Conservation (phyloP, 2,888 invertebrate genomes). For the Drosophila affinis region DNA sequence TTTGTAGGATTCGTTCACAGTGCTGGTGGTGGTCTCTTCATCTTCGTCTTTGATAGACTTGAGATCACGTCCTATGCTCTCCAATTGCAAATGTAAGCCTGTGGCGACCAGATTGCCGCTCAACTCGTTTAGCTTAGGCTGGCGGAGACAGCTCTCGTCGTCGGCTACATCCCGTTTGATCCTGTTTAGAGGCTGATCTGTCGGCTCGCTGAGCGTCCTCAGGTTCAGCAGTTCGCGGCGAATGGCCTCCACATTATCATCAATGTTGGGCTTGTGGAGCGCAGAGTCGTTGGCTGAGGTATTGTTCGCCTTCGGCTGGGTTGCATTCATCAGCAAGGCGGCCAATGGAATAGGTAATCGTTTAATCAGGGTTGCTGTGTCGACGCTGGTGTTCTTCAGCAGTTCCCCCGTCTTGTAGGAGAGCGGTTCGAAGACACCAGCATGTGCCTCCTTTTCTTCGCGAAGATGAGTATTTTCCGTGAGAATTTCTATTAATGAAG, state of each 20-base stretch:
- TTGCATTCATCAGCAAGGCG: constrained; percentile 76
- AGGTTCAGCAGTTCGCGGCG: constrained; percentile 80
- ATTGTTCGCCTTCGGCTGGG: constrained; percentile 54
- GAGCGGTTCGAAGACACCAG: constrained; percentile 77
- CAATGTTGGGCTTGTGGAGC: constrained; percentile 30
- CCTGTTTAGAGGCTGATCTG: constrained; percentile 41
- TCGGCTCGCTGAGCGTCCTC: constrained; percentile 1
- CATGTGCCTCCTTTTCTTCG: constrained; percentile 68
- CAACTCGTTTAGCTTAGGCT: constrained; percentile 62
- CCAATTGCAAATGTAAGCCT: constrained; percentile 61
- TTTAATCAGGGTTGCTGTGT: constrained; percentile 50
- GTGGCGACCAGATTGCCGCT: constrained; percentile 30
- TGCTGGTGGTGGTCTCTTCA: constrained; percentile 39
- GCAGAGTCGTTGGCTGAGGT: constrained; percentile 7
- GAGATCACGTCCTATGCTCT: constrained; percentile 80
- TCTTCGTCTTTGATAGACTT: constrained; percentile 79
- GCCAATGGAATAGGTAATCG: constrained; percentile 80
- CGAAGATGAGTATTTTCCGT: constrained; percentile 66
- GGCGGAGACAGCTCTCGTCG: constrained; percentile 70
- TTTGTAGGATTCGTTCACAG: constrained; percentile 26
- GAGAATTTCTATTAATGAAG: constrained; percentile 72
- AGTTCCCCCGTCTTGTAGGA: constrained; percentile 81
- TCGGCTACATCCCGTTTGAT: constrained; percentile 63
- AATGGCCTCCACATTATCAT: constrained; percentile 77
- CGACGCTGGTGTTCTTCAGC: constrained; percentile 39